A percentile compares a stretch with the other conserved stretches of the same genome.
Evolutionary conservation across 2,113 vertebrate species (phyloP).

Genomic region (Mesitornis unicolor): DNA sequence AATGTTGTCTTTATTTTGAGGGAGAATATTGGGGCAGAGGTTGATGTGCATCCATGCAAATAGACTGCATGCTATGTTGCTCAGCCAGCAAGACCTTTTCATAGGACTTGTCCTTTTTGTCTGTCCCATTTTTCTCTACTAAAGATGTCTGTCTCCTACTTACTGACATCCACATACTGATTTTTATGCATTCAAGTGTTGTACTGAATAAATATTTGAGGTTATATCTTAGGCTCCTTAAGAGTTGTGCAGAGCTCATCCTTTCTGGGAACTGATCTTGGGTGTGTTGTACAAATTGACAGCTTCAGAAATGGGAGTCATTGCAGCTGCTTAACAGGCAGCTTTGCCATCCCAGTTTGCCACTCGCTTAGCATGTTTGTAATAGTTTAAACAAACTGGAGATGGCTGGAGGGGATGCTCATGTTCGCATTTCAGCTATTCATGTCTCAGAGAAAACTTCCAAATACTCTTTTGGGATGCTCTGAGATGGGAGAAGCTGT

Average conservation of each 20-base stretch:
- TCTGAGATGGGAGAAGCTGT: neutral
- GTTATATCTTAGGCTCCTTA: neutral
- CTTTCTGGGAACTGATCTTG: neutral
- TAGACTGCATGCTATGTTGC: neutral
- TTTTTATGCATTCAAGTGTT: neutral
- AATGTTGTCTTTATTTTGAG: neutral
- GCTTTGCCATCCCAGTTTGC: neutral
- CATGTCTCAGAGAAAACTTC: neutral
- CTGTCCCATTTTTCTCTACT: neutral
- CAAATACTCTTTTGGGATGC: neutral
- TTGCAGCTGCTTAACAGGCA: neutral
- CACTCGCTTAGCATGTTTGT: neutral
- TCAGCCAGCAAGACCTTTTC: neutral
- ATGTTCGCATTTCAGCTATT: neutral
- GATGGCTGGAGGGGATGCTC: neutral
- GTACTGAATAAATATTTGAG: neutral
- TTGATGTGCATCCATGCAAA: neutral
- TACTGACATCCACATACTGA: neutral
- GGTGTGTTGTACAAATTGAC: neutral
- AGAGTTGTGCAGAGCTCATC: neutral
- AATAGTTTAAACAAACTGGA: neutral
- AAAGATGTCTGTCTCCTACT: neutral
- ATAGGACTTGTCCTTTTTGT: neutral
- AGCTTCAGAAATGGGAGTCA: neutral
- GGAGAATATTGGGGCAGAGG: neutral